A percentile compares a stretch with the other conserved stretches of the same genome.
Conservation (phyloP, 2,113 vertebrate genomes). For the Genyomyrus donnyi region DNA sequence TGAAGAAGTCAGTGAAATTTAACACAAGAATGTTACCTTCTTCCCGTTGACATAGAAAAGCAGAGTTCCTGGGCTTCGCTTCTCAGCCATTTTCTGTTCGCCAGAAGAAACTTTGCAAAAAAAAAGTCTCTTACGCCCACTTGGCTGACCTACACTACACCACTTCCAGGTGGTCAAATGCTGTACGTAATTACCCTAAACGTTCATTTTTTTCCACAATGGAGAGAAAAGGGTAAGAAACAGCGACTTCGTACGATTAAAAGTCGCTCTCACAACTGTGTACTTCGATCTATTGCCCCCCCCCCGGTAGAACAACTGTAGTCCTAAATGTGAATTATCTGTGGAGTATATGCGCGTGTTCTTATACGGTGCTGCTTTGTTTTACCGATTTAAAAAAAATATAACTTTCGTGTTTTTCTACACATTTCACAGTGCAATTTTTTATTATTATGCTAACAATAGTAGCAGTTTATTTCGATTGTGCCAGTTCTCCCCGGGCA, state of each 20-base stretch:
- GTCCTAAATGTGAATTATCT: not conserved
- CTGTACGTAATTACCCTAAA: not conserved
- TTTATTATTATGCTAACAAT: not conserved
- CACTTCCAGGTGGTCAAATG: not conserved
- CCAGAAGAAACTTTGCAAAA: not conserved
- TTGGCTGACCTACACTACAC: not conserved
- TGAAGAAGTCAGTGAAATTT: not conserved
- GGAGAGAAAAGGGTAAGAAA: not conserved
- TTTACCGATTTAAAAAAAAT: not conserved
- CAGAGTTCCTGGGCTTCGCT: slow-evolving; percentile 1
- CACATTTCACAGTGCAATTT: not conserved
- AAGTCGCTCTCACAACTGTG: not conserved
- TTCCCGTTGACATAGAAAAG: slow-evolving; percentile 41
- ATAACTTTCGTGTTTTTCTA: not conserved
- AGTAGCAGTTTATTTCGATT: not conserved
- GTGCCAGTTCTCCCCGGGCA: not conserved
- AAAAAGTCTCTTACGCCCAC: not conserved
- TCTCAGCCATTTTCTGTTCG: slow-evolving; percentile 27
- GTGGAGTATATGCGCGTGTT: not conserved
- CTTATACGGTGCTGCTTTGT: not conserved
- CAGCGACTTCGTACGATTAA: not conserved
- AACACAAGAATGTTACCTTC: slow-evolving; percentile 30
- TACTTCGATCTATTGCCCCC: not conserved
- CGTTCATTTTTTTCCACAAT: not conserved
- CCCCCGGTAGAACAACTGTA: not conserved